A percentile compares a stretch with the other conserved stretches of the same genome.
Evolutionary conservation across 2,888 invertebrate genomes (phyloP).

Genomic region (Labia minor): DNA sequence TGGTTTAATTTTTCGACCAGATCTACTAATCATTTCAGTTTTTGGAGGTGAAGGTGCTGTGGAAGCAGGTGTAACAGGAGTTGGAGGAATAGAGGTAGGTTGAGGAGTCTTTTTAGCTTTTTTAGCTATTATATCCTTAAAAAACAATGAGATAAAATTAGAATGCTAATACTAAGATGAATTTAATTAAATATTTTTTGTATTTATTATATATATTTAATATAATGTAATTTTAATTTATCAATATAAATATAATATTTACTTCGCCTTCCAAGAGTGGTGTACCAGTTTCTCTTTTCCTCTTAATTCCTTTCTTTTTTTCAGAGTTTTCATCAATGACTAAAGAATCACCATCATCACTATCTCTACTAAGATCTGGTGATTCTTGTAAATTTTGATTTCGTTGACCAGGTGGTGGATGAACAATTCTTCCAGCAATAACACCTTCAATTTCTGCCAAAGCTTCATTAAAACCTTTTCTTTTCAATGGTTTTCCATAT

Average conservation of each 20-base stretch:
- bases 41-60: conserved; percentile 27
- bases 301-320: conserved; percentile 23
- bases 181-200: too few relatives aligned
- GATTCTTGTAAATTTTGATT: not conserved
- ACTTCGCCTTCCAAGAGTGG: conserved; percentile 24
- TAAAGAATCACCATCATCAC: conserved; percentile 31
- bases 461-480: conserved; percentile 77
- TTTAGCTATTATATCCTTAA: conserved; percentile 14
- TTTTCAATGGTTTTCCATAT: conserved; percentile 65
- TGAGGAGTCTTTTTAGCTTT: not conserved
- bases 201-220: too few relatives aligned
- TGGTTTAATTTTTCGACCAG: conserved; percentile 64
- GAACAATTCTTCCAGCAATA: conserved; percentile 38
- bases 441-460: conserved; percentile 78
- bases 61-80: not conserved
- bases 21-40: conserved; percentile 52
- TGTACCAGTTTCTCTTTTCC: conserved; percentile 21
- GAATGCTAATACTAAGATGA: too few relatives aligned
- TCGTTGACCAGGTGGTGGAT: conserved; percentile 16
- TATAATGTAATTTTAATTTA: too few relatives aligned
- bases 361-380: conserved; percentile 25
- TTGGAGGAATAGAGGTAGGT: not conserved
- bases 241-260: too few relatives aligned
- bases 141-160: not conserved
- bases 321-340: conserved; percentile 33